Conservation (phyloP, 2,888 invertebrate species). For the Proisotoma minuta region DNA sequence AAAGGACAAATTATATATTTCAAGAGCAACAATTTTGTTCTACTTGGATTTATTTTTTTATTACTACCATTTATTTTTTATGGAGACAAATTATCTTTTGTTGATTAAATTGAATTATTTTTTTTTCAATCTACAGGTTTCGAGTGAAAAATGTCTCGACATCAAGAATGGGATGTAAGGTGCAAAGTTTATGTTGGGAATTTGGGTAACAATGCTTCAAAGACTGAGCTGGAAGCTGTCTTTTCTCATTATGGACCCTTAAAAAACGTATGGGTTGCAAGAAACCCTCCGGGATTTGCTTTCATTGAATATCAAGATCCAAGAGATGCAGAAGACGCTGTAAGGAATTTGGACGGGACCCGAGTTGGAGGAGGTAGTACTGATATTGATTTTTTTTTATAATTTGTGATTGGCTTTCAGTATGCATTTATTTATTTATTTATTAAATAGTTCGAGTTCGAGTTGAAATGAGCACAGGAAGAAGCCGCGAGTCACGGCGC, state of each 20-base stretch:
- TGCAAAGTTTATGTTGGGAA: slow-evolving; percentile 92
- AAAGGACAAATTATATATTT: no score
- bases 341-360: slow-evolving; percentile 78
- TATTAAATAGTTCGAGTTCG: slow-evolving; percentile 69
- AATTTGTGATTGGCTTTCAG: neutral
- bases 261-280: slow-evolving; percentile 87
- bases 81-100: no score
- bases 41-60: no score
- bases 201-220: slow-evolving; percentile 81
- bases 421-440: neutral
- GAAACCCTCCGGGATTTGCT: slow-evolving; percentile 87
- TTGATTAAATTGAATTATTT: neutral
- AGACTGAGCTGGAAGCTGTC: slow-evolving; percentile 80
- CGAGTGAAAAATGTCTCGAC: slow-evolving; percentile 6
- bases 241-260: slow-evolving; percentile 83
- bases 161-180: slow-evolving; percentile 68
- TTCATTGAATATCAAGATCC: slow-evolving; percentile 85
- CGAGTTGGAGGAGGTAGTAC: slow-evolving; percentile 53
- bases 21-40: no score
- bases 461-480: slow-evolving; percentile 88
- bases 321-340: slow-evolving; percentile 80
- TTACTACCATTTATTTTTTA: no score
- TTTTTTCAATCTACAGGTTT: neutral
- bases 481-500: slow-evolving; percentile 61
- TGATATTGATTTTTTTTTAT: neutral